Percentiles rank a stretch among this genome's conserved stretches.
Evolutionary conservation across 2,113 vertebrate species (phyloP).

Genomic region (Smithornis capensis): DNA sequence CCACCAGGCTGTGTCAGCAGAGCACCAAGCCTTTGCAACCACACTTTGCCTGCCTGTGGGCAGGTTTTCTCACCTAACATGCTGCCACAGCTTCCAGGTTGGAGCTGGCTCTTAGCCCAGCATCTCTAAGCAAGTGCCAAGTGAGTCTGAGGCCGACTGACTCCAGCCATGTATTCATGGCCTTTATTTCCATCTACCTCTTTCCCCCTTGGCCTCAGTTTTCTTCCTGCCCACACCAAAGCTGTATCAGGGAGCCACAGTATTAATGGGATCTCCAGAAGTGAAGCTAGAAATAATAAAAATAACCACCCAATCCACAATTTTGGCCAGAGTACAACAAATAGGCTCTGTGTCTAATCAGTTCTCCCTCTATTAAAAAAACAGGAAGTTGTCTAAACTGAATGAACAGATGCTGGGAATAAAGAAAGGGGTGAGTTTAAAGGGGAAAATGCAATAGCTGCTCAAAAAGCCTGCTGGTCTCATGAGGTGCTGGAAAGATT

Average conservation of each 20-base stretch:
- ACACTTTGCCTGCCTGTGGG: background rate
- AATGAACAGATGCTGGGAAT: constrained; percentile 53
- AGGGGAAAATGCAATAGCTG: background rate
- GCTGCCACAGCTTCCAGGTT: rapidly evolving
- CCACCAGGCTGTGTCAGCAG: background rate
- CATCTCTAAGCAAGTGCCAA: background rate
- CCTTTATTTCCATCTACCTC: background rate
- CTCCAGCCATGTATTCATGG: background rate
- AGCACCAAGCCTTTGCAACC: background rate
- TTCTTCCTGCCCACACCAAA: constrained; percentile 25
- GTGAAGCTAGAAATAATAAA: constrained; percentile 41
- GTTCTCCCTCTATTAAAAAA: constrained; percentile 44
- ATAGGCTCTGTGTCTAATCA: constrained; percentile 35
- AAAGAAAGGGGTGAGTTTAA: constrained; percentile 1
- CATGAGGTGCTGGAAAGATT: background rate
- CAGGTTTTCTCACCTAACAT: background rate
- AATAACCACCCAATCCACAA: constrained; percentile 7
- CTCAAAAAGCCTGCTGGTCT: background rate
- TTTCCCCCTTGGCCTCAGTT: background rate
- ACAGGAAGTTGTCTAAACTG: constrained; percentile 56
- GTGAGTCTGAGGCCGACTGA: background rate
- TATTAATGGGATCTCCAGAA: constrained; percentile 54
- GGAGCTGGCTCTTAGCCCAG: background rate
- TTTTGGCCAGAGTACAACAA: constrained; percentile 44
- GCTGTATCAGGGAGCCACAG: background rate